phyloP scores from a whole-genome alignment of 2,113 vertebrate genomes.

The Diadophis punctatus region DNA sequence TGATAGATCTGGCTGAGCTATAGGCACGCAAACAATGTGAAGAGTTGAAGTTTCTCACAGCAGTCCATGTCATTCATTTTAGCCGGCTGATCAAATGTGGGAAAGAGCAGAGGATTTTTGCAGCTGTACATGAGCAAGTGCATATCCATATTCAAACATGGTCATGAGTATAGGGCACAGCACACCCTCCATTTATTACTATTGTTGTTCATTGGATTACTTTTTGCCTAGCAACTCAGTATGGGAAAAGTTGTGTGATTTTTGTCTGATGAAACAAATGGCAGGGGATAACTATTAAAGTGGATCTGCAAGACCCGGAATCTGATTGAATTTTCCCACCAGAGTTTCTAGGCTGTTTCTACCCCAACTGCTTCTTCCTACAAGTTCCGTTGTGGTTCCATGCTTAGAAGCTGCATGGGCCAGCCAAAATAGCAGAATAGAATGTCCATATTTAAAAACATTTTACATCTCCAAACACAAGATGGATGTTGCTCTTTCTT shows the following conservation, averaged over 20 bases:
- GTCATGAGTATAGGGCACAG: neutral
- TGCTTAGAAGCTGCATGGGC: neutral
- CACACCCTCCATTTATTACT: neutral
- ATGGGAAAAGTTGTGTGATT: neutral
- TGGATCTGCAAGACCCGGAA: rapidly evolving
- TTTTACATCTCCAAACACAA: neutral
- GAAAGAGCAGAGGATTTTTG: slow-evolving; percentile 30
- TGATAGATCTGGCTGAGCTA: slow-evolving; percentile 32
- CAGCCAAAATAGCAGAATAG: neutral
- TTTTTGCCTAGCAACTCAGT: neutral
- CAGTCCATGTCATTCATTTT: slow-evolving; percentile 37
- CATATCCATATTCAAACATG: neutral
- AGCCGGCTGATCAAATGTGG: slow-evolving; percentile 44
- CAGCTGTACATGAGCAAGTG: slow-evolving; percentile 27
- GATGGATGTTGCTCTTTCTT: neutral
- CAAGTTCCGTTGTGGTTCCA: neutral
- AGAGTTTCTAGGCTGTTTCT: neutral
- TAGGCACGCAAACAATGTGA: slow-evolving; percentile 40
- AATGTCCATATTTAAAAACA: neutral
- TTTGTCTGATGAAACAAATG: neutral
- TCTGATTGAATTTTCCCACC: neutral
- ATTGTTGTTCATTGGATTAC: neutral
- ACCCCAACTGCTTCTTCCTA: neutral
- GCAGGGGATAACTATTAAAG: neutral
- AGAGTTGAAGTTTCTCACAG: slow-evolving; percentile 23